Conservation (phyloP, 1,140 invertebrate genomes). For the Mya arenaria region DNA sequence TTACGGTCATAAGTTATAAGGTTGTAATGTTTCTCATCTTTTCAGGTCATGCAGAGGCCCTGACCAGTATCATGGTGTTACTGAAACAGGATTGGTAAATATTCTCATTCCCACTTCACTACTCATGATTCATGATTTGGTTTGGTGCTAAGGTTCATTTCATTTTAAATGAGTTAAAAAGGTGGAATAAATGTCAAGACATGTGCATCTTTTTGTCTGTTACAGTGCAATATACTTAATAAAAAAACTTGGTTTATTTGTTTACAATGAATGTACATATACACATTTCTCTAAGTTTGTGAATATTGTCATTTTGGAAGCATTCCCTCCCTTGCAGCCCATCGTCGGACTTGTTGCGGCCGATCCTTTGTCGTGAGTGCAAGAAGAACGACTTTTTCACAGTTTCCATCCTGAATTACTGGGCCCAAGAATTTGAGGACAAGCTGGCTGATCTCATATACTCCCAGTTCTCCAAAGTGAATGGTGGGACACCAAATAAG, state of each 20-base stretch:
- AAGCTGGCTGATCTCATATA: slow-evolving; percentile 92
- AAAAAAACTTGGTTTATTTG: too few species aligned
- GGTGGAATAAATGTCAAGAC: too few species aligned
- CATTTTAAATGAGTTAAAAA: too few species aligned
- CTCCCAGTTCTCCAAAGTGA: slow-evolving; percentile 82
- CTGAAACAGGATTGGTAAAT: slow-evolving; percentile 93
- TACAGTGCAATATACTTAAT: too few species aligned
- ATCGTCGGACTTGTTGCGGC: slow-evolving; percentile 91
- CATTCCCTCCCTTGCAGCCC: slow-evolving; percentile 86
- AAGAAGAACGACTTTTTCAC: slow-evolving; percentile 88
- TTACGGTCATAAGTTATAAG: too few species aligned
- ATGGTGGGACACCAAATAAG: slow-evolving; percentile 91
- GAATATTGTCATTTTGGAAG: too few species aligned
- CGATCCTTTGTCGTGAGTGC: slow-evolving; percentile 90
- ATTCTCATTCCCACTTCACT: slow-evolving; percentile 85
- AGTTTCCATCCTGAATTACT: slow-evolving; percentile 94
- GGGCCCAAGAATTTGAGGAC: slow-evolving; percentile 95
- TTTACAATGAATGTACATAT: too few species aligned
- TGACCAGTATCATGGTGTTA: slow-evolving; percentile 94
- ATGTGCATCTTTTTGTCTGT: too few species aligned
- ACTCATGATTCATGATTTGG: too few species aligned
- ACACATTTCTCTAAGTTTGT: too few species aligned
- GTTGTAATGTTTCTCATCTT: slow-evolving; percentile 49
- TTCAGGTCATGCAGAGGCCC: slow-evolving; percentile 93
- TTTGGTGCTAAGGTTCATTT: too few species aligned